phyloP scores from a whole-genome alignment of 1,140 invertebrate species.

The Drosophila kanapiae region DNA sequence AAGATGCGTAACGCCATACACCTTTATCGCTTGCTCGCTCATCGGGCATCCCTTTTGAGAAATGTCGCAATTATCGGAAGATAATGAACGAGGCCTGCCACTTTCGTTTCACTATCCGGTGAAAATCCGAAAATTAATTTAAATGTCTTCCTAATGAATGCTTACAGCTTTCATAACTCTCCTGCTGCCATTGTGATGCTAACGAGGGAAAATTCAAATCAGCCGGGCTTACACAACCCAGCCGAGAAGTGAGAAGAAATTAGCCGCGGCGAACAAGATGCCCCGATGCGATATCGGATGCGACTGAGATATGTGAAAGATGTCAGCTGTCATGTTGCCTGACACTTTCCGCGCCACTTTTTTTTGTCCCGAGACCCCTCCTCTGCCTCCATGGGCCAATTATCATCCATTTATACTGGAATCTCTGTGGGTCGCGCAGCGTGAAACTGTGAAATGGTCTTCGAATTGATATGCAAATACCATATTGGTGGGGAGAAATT shows the following conservation, averaged over 20 bases:
- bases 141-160: conserved; percentile 77
- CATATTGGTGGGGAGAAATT: conserved; percentile 34
- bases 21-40: no score
- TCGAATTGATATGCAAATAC: conserved; percentile 48
- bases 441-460: conserved; percentile 52
- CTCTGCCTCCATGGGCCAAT: conserved; percentile 16
- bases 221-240: conserved; percentile 30
- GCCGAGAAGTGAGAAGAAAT: conserved; percentile 48
- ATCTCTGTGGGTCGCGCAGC: conserved; percentile 36
- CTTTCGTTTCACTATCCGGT: conserved; percentile 17
- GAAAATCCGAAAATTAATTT: conserved; percentile 67
- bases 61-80: conserved; percentile 14
- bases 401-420: conserved; percentile 49
- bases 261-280: conserved; percentile 32
- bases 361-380: conserved; percentile 11
- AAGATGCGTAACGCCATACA: neutral
- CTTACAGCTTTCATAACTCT: conserved; percentile 59
- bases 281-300: conserved; percentile 10
- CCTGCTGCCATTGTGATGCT: conserved; percentile 45
- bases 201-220: conserved; percentile 47
- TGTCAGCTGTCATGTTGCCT: conserved; percentile 52
- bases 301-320: conserved; percentile 31
- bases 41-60: conserved; percentile 4
- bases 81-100: neutral
- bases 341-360: conserved; percentile 29